Percentiles rank a stretch among this genome's conserved stretches.
These are phyloP conservation scores for Tryphoninae sp. DNA, from an alignment of 2,888 invertebrate species.

Conservation along the genomic window DNA sequence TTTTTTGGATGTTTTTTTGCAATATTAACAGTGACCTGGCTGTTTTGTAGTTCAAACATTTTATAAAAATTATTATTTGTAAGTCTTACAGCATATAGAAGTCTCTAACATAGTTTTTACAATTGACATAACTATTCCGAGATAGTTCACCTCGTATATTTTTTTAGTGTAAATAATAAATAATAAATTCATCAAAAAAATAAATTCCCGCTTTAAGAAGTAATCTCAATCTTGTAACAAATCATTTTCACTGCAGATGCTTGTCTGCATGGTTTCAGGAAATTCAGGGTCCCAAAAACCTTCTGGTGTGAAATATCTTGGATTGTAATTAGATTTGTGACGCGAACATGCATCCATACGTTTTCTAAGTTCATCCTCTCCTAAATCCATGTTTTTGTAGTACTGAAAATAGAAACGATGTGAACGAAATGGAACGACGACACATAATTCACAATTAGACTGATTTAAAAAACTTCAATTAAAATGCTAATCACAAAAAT, in stretches of 20 bases:
- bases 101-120: neutral
- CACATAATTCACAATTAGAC: neutral
- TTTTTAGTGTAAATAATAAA: neutral
- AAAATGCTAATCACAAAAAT: constrained; percentile 1
- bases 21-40: neutral
- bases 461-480: neutral
- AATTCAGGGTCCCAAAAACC: constrained; percentile 80
- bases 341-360: constrained; percentile 82
- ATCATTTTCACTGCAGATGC: constrained; percentile 42
- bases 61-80: constrained; percentile 20
- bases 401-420: constrained; percentile 70
- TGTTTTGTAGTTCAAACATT: constrained; percentile 5
- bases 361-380: constrained; percentile 78
- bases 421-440: neutral
- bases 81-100: constrained; percentile 8
- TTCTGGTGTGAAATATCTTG: constrained; percentile 76
- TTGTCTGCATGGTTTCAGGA: constrained; percentile 71
- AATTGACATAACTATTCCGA: neutral
- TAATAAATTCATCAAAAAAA: neutral
- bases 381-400: constrained; percentile 75
- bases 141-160: constrained; percentile 1
- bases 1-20: neutral
- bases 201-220: neutral
- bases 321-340: constrained; percentile 81
- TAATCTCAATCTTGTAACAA: neutral